These are phyloP conservation scores for Amphiprion clarkii DNA, from an alignment of 2,797 vertebrate genomes.

Conservation along the genomic window DNA sequence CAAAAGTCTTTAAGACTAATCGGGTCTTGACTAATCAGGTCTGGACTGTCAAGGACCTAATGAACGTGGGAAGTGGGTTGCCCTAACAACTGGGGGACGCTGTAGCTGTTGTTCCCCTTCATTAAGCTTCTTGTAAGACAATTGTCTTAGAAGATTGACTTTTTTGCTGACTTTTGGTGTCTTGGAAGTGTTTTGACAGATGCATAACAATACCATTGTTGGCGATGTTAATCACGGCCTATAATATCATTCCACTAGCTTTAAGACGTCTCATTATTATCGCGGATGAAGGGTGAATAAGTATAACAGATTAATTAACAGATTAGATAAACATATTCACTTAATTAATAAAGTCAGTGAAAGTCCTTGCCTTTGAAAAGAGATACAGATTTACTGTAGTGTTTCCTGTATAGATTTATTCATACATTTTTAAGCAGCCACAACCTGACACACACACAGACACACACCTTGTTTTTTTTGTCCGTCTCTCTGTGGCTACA, in stretches of 20 bases:
- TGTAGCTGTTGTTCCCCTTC: slow-evolving; percentile 49
- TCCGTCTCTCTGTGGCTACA: slow-evolving; percentile 26
- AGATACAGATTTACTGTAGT: slow-evolving; percentile 10
- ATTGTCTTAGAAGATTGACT: slow-evolving; percentile 35
- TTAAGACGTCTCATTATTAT: slow-evolving; percentile 42
- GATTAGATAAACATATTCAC: slow-evolving; percentile 37
- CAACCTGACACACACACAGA: slow-evolving; percentile 7
- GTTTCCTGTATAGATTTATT: slow-evolving; percentile 3
- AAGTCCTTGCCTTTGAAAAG: slow-evolving; percentile 24
- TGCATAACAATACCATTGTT: slow-evolving; percentile 57
- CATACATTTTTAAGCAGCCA: slow-evolving; percentile 4
- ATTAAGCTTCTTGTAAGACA: slow-evolving; percentile 69
- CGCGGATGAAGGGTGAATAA: slow-evolving; percentile 21
- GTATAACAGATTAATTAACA: slow-evolving; percentile 46
- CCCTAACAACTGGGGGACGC: slow-evolving; percentile 48
- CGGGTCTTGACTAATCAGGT: slow-evolving; percentile 74
- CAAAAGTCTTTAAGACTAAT: slow-evolving; percentile 78
- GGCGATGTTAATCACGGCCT: slow-evolving; percentile 17
- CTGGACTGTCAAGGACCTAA: slow-evolving; percentile 74
- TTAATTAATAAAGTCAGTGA: slow-evolving; percentile 42
- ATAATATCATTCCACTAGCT: slow-evolving; percentile 18
- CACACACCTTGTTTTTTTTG: slow-evolving; percentile 27
- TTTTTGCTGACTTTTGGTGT: slow-evolving; percentile 65
- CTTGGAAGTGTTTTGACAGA: slow-evolving; percentile 73
- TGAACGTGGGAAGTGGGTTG: slow-evolving; percentile 81